A percentile compares a stretch with the other conserved stretches of the same genome.
These are phyloP conservation scores for Chloroclystis v-ata DNA, from an alignment of 2,888 invertebrate genomes.

Conservation along the genomic window DNA sequence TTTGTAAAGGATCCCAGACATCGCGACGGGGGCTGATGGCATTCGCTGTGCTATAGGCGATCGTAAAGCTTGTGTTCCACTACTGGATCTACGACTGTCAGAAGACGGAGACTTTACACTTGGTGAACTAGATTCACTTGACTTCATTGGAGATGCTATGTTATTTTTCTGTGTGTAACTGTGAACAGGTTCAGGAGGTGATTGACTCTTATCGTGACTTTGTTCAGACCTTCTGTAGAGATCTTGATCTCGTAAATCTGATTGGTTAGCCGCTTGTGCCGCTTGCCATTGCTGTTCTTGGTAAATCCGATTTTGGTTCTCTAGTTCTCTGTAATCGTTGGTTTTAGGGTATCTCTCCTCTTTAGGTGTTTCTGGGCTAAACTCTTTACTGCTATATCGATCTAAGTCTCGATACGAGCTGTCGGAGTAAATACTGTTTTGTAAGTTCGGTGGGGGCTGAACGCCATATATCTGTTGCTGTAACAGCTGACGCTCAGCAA, in stretches of 20 bases:
- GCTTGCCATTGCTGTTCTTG: slow-evolving; percentile 64
- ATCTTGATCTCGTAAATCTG: slow-evolving; percentile 55
- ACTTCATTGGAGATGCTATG: slow-evolving; percentile 66
- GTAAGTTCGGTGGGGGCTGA: slow-evolving; percentile 70
- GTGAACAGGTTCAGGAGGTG: slow-evolving; percentile 49
- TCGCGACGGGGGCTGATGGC: slow-evolving; percentile 89
- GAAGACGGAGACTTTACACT: slow-evolving; percentile 72
- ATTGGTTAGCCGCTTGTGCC: no score
- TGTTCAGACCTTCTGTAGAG: slow-evolving; percentile 54
- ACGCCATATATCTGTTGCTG: slow-evolving; percentile 80
- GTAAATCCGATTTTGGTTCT: slow-evolving; percentile 59
- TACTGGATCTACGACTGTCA: slow-evolving; percentile 70
- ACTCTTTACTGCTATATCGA: slow-evolving; percentile 67
- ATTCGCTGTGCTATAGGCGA: slow-evolving; percentile 91
- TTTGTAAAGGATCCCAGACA: slow-evolving; percentile 94
- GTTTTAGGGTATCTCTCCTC: slow-evolving; percentile 58
- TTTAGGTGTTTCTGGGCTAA: slow-evolving; percentile 61
- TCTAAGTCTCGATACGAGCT: slow-evolving; percentile 69
- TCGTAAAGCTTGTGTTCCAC: slow-evolving; percentile 81
- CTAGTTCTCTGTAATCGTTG: slow-evolving; percentile 62
- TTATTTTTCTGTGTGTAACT: slow-evolving; percentile 52
- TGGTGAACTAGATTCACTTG: slow-evolving; percentile 67
- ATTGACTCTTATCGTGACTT: slow-evolving; percentile 55
- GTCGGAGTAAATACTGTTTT: slow-evolving; percentile 72
- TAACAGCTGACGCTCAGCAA: slow-evolving; percentile 79